These are phyloP conservation scores for Cantharis rustica DNA, from an alignment of 2,888 invertebrate genomes.

Conservation along the genomic window DNA sequence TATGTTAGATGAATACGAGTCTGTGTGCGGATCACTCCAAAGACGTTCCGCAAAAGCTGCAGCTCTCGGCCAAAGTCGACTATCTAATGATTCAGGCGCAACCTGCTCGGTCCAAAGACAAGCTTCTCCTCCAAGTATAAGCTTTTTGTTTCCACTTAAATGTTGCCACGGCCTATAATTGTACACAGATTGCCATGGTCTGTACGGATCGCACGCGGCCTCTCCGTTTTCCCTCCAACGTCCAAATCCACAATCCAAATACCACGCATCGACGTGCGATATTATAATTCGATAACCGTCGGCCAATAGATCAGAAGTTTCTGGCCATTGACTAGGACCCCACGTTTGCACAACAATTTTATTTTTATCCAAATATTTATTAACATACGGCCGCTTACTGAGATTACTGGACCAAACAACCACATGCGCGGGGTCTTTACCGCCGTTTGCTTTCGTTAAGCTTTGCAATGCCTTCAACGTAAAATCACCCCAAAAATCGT, in stretches of 20 bases:
- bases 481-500: slow-evolving; percentile 80
- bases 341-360: slow-evolving; percentile 75
- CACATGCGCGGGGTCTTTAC: slow-evolving; percentile 61
- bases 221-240: slow-evolving; percentile 84
- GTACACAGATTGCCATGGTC: slow-evolving; percentile 86
- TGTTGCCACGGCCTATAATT: slow-evolving; percentile 78
- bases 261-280: slow-evolving; percentile 88
- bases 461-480: slow-evolving; percentile 67
- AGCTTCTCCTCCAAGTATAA: slow-evolving; percentile 76
- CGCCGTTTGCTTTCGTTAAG: slow-evolving; percentile 67
- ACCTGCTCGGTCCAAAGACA: slow-evolving; percentile 87
- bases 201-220: slow-evolving; percentile 85
- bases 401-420: slow-evolving; percentile 79
- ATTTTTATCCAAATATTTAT: slow-evolving; percentile 54
- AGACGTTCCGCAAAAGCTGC: slow-evolving; percentile 82
- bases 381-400: slow-evolving; percentile 72
- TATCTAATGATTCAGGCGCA: slow-evolving; percentile 73
- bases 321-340: slow-evolving; percentile 82
- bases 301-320: slow-evolving; percentile 75
- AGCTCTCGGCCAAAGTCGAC: slow-evolving; percentile 81
- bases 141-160: slow-evolving; percentile 52
- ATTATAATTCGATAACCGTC: slow-evolving; percentile 79
- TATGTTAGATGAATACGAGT: slow-evolving; percentile 51
- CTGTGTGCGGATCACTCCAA: slow-evolving; percentile 67
- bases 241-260: slow-evolving; percentile 86